Evolutionary conservation across 92 coral and sea anemone species (phyloP), one percentile per base, ranked within the genome.

Genomic region (Phenganax subtilis): DNA sequence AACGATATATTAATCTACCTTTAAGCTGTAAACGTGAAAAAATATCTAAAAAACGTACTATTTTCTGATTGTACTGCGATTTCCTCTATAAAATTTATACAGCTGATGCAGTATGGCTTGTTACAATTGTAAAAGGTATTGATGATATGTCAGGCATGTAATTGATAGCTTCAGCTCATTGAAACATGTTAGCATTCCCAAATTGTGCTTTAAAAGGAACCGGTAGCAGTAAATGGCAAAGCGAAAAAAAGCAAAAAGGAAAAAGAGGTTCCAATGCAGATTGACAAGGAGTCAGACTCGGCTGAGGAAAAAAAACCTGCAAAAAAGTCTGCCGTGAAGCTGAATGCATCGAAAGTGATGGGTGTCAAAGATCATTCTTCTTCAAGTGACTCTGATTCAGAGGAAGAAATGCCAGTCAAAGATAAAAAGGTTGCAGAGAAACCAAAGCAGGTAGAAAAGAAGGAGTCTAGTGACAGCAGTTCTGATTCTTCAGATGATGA

Each of bases 401-500:
- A 81, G 11, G 6, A 64, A 15, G 28, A 64, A 27, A n/a, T 17
- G 30, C 53, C 76, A 51, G 44, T 20, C 10, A 71, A 16, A 73
- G 54, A 31, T 28, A 10, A 15, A 68, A 75, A 27, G 12, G 71
- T 14, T 29, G 30, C 44, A n/a, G 20, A 51, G 37, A 56, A 31
- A 9, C 51, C 29, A 11, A 37, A 37, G 47, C 47, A 37, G 47
- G 47, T 37, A 5, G 71, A 1, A 14, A 55, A 72, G 67, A 72
- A 28, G 37, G 70, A 71, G 57, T 85, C 88, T 58, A 74, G 82
- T 27, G 86, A 86, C 6, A 80, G 85, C 12, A 81, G 85, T 51
- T 85, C 88, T 25, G 88, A 85, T 59, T 80, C 85, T 9, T 69
- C 79, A 8, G 85, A 80, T 80, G 85, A 69, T 12, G 85, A 81